These are phyloP conservation scores for Lithophane leautieri DNA, from an alignment of 2,888 invertebrate species.

Conservation along the genomic window DNA sequence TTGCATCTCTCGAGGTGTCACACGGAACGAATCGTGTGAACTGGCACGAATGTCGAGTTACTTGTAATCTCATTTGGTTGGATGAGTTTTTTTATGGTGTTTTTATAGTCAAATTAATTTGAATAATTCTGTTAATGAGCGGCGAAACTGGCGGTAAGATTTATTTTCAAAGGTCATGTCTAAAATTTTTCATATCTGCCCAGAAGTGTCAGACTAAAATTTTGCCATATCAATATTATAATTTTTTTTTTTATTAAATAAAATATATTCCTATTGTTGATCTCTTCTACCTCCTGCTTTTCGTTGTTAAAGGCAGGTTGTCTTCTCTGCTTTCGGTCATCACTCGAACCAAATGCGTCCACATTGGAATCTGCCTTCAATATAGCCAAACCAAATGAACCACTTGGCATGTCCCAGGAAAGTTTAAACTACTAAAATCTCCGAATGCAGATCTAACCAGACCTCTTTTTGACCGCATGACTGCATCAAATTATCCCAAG, in stretches of 20 bases:
- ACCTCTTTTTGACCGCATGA: conserved; percentile 2
- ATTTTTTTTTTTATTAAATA: too few relatives aligned
- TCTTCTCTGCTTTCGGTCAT: background rate
- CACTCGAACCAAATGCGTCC: background rate
- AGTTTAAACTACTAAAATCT: background rate
- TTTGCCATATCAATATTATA: background rate
- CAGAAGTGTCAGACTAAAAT: background rate
- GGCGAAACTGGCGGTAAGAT: background rate
- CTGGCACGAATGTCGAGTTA: conserved; percentile 65
- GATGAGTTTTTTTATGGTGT: conserved; percentile 19
- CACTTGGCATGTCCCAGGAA: background rate
- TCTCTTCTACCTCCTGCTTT: background rate
- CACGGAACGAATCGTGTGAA: conserved; percentile 70
- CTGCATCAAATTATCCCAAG: background rate
- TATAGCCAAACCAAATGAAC: background rate
- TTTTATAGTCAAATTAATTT: conserved; percentile 19
- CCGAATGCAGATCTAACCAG: background rate
- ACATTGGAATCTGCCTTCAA: background rate
- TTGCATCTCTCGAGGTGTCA: conserved; percentile 54
- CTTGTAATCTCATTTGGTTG: conserved; percentile 45
- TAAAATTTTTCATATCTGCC: background rate
- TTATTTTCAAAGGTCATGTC: background rate
- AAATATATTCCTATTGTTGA: background rate
- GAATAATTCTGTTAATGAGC: conserved; percentile 1
- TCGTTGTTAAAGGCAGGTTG: background rate